Evolutionary conservation across 2,888 invertebrate species (phyloP).

Genomic region (Agrochola macilenta): DNA sequence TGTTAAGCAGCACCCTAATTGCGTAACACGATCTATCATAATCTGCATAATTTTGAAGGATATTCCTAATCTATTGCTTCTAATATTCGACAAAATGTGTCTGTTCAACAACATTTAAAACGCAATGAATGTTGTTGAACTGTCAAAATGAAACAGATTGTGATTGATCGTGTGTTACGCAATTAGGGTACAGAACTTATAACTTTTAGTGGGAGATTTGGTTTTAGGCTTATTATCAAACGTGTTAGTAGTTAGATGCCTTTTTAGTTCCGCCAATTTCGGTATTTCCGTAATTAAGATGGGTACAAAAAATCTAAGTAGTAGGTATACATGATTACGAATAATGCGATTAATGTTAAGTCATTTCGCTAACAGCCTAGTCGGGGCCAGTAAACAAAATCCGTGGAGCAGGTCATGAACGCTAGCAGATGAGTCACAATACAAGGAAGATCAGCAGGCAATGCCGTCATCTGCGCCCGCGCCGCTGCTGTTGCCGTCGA

Average conservation of each 20-base stretch:
- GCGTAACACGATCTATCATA: too few species aligned
- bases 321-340: conserved; percentile 68
- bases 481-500: conserved; percentile 62
- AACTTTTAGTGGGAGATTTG: conserved; percentile 10
- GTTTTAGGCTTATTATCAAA: conserved; percentile 8
- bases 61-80: too few species aligned
- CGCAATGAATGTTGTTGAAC: too few species aligned
- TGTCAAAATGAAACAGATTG: too few species aligned
- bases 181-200: conserved; percentile 4
- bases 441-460: conserved; percentile 86
- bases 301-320: conserved; percentile 66
- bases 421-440: conserved; percentile 81
- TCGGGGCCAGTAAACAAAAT: conserved; percentile 82
- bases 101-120: too few species aligned
- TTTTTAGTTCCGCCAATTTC: conserved; percentile 50
- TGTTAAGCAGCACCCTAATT: too few species aligned
- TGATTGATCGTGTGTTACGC: too few species aligned
- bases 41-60: too few species aligned
- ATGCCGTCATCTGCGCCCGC: conserved; percentile 83
- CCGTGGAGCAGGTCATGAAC: conserved; percentile 86
- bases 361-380: conserved; percentile 71
- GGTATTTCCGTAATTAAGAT: conserved; percentile 65
- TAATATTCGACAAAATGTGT: too few species aligned
- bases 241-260: conserved; percentile 30
- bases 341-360: conserved; percentile 71